These are phyloP conservation scores for Callorhinus ursinus DNA, from an alignment of 2,113 vertebrate species.

Conservation along the genomic window DNA sequence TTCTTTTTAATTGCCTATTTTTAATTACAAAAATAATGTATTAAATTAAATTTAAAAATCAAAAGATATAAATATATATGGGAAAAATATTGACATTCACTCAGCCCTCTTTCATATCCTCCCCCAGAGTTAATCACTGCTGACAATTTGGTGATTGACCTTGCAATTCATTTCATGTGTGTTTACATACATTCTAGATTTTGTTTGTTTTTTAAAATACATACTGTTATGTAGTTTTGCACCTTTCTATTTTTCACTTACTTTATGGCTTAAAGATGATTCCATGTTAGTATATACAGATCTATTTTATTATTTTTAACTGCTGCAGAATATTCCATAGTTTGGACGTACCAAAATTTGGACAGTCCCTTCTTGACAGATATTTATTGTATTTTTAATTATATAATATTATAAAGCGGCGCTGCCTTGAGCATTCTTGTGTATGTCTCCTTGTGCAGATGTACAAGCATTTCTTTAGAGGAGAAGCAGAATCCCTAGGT, in stretches of 20 bases:
- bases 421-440: neutral
- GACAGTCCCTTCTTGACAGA: neutral
- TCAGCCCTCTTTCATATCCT: neutral
- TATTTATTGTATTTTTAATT: constrained; percentile 40
- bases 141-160: neutral
- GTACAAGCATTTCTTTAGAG: constrained; percentile 45
- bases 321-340: constrained; percentile 20
- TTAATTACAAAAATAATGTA: constrained; percentile 11
- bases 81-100: constrained; percentile 17
- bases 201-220: constrained; percentile 55
- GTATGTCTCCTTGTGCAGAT: constrained; percentile 4
- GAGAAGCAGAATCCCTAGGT: neutral
- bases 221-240: neutral
- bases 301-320: constrained; percentile 43
- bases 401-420: neutral
- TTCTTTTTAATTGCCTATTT: neutral
- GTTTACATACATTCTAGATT: constrained; percentile 17
- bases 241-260: constrained; percentile 24
- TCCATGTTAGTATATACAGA: neutral
- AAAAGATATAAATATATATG: constrained; percentile 1
- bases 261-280: constrained; percentile 13
- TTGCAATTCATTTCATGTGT: constrained; percentile 27
- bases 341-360: neutral
- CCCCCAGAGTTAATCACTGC: constrained; percentile 1
- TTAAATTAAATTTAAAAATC: constrained; percentile 23